These are phyloP conservation scores for Trichopoda pennipes DNA, from an alignment of 2,888 invertebrate genomes.

Conservation along the genomic window DNA sequence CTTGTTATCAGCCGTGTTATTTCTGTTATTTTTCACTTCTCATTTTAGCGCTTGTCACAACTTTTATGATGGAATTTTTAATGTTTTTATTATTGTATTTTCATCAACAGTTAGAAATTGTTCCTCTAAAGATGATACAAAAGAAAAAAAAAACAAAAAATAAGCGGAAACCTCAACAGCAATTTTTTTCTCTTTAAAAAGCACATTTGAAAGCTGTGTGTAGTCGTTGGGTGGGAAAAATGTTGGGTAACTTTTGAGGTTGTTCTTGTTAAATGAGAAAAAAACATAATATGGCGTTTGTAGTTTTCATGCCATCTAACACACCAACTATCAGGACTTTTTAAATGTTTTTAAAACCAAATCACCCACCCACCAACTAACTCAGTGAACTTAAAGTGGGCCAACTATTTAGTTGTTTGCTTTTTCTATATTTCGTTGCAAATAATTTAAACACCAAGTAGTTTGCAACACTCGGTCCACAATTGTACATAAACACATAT, in stretches of 20 bases:
- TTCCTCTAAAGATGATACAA: not conserved
- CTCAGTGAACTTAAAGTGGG: slow-evolving; percentile 56
- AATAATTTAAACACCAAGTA: slow-evolving; percentile 58
- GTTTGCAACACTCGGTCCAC: slow-evolving; percentile 55
- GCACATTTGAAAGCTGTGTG: slow-evolving; percentile 16
- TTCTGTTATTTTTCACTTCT: slow-evolving; percentile 37
- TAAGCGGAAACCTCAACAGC: not conserved
- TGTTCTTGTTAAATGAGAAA: slow-evolving; percentile 50
- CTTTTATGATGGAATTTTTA: slow-evolving; percentile 30
- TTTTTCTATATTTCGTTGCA: slow-evolving; percentile 23
- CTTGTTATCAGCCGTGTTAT: slow-evolving; percentile 39
- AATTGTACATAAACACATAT: not conserved
- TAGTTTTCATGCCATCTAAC: slow-evolving; percentile 18
- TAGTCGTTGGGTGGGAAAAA: slow-evolving; percentile 15
- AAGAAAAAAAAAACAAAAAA: not conserved
- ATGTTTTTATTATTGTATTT: not conserved
- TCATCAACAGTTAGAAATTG: slow-evolving; percentile 3
- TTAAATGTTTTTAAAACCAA: slow-evolving; percentile 8
- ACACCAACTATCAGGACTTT: not conserved
- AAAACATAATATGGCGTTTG: slow-evolving; percentile 48
- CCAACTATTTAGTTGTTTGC: slow-evolving; percentile 37
- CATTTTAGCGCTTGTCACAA: slow-evolving; percentile 53
- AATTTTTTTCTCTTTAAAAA: slow-evolving; percentile 5
- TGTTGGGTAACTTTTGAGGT: slow-evolving; percentile 5
- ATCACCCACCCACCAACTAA: slow-evolving; percentile 11